phyloP scores from a whole-genome alignment of 2,888 invertebrate species.

The Micoletzkya japonica region DNA sequence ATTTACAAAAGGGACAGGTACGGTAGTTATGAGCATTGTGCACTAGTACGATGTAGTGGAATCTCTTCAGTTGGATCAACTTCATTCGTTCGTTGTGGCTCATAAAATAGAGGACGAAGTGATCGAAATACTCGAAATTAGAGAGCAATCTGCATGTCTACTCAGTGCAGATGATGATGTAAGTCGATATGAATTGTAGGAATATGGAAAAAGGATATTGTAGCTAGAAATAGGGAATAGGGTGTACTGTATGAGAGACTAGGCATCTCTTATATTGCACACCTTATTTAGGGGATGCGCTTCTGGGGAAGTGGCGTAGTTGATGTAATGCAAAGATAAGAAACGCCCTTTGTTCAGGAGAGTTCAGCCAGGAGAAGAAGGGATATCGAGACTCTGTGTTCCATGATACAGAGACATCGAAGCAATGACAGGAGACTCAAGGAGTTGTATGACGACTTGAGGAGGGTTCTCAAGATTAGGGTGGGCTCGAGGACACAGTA shows the following conservation, averaged over 20 bases:
- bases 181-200: no score
- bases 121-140: not conserved
- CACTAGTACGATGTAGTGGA: not conserved
- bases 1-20: not conserved
- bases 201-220: no score
- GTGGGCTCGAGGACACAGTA: not conserved
- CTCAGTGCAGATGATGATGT: no score
- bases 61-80: not conserved
- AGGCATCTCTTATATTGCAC: not conserved
- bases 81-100: conserved; percentile 9
- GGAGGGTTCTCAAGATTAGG: not conserved
- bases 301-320: no score
- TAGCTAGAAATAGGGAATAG: not conserved
- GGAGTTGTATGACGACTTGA: conserved; percentile 6
- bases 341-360: not conserved
- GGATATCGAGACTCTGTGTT: not conserved
- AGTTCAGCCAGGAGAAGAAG: not conserved
- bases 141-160: no score
- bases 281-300: no score
- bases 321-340: no score
- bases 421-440: not conserved
- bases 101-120: conserved; percentile 1
- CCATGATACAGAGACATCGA: conserved; percentile 17
- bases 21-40: not conserved
- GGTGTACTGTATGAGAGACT: not conserved